phyloP scores from a whole-genome alignment of 2,113 vertebrate species.

The Corydoras maculifer region DNA sequence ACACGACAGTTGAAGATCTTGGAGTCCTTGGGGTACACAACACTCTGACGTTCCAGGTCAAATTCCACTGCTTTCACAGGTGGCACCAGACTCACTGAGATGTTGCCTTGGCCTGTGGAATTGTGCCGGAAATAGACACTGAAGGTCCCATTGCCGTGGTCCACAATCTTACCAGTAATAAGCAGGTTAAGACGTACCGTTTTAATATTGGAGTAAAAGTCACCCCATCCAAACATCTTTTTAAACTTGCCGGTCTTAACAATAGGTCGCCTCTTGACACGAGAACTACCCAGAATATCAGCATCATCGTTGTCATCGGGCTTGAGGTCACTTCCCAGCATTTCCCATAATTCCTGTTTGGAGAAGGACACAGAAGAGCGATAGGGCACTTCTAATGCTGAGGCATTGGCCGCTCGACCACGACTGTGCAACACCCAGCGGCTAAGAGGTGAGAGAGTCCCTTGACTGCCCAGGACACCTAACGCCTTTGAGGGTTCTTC shows the following conservation, averaged over 20 bases:
- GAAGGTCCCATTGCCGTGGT: slow-evolving; percentile 41
- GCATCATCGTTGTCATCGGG: slow-evolving; percentile 47
- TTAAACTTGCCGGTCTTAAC: too few species aligned
- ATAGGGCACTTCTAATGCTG: slow-evolving; percentile 72
- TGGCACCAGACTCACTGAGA: slow-evolving; percentile 93
- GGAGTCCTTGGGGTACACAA: slow-evolving; percentile 95
- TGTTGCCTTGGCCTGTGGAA: slow-evolving; percentile 74
- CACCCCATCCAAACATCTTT: too few species aligned
- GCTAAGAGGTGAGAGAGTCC: slow-evolving; percentile 64
- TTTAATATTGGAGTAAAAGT: slow-evolving; percentile 99
- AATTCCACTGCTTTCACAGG: slow-evolving; percentile 90
- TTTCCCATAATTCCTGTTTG: slow-evolving; percentile 77
- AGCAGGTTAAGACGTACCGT: slow-evolving; percentile 93
- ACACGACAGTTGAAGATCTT: slow-evolving; percentile 72
- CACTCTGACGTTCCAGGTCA: slow-evolving; percentile 91
- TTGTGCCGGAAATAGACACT: too few species aligned
- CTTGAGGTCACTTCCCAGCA: slow-evolving; percentile 70
- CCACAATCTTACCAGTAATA: slow-evolving; percentile 94
- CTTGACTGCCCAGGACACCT: slow-evolving; percentile 62
- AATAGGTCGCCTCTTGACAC: slow-evolving; percentile 58
- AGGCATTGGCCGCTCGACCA: slow-evolving; percentile 66
- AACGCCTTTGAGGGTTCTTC: slow-evolving; percentile 60
- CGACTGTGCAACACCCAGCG: slow-evolving; percentile 72
- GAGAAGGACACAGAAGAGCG: slow-evolving; percentile 67
- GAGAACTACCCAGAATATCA: slow-evolving; percentile 56